These are phyloP conservation scores for Adelognathus sp. DNA, from an alignment of 2,888 invertebrate species.

Conservation along the genomic window DNA sequence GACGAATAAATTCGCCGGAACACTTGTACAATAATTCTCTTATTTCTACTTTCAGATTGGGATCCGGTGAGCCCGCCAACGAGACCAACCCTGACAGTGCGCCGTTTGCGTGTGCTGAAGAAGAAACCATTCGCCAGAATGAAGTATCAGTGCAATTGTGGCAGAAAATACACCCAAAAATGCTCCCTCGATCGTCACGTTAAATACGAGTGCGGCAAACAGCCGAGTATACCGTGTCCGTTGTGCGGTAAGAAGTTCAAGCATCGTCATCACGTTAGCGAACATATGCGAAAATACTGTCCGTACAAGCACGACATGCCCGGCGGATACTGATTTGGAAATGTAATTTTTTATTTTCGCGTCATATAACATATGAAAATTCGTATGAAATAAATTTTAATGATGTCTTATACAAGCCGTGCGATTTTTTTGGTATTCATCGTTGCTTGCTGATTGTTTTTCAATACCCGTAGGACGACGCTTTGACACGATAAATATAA, in stretches of 20 bases:
- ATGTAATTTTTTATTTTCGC: background rate
- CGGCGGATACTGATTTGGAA: background rate
- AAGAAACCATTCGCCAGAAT: conserved; percentile 9
- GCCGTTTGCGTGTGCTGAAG: conserved; percentile 8
- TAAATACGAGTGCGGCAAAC: conserved; percentile 79
- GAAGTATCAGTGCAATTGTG: conserved; percentile 69
- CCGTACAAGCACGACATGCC: conserved; percentile 25
- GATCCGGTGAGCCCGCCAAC: conserved; percentile 30
- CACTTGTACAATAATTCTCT: conserved; percentile 34
- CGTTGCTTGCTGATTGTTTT: conserved; percentile 3
- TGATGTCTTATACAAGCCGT: background rate
- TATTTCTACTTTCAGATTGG: conserved; percentile 42
- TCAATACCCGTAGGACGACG: background rate
- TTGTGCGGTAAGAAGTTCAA: conserved; percentile 76
- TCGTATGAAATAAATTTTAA: conserved; percentile 18
- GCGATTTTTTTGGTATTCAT: background rate
- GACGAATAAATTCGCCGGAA: conserved; percentile 7
- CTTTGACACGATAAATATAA: background rate
- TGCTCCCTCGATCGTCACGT: conserved; percentile 77
- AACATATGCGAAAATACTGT: conserved; percentile 65
- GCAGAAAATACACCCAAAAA: conserved; percentile 74
- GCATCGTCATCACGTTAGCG: conserved; percentile 70
- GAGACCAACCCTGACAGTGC: background rate
- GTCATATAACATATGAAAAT: background rate
- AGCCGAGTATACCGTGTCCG: conserved; percentile 78